Conservation (phyloP, 2,113 vertebrate genomes). For the Vimba vimba region DNA sequence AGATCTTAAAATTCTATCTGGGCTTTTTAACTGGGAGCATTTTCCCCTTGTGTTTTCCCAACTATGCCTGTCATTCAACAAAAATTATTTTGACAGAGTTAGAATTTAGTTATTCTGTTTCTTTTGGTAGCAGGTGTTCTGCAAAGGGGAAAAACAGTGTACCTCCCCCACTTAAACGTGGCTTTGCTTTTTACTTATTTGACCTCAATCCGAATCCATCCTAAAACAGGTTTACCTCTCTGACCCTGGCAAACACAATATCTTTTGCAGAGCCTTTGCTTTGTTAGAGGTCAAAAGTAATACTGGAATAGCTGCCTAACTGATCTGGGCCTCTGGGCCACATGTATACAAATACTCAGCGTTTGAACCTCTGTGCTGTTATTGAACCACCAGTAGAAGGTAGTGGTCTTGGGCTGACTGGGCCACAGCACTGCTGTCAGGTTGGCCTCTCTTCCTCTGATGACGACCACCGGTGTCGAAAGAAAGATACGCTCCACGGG, state of each 20-base stretch:
- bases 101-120: slow-evolving; percentile 27
- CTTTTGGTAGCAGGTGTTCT: slow-evolving; percentile 22
- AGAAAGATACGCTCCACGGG: slow-evolving; percentile 90
- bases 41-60: background rate
- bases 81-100: slow-evolving; percentile 25
- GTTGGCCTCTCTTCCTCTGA: slow-evolving; percentile 88
- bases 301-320: slow-evolving; percentile 21
- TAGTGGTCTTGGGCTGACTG: slow-evolving; percentile 84
- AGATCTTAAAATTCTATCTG: slow-evolving; percentile 1
- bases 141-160: background rate
- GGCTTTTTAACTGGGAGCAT: background rate
- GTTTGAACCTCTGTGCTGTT: slow-evolving; percentile 89
- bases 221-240: slow-evolving; percentile 15
- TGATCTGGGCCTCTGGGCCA: slow-evolving; percentile 21
- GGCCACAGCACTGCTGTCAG: slow-evolving; percentile 91
- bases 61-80: slow-evolving; percentile 3
- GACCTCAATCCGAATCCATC: slow-evolving; percentile 33
- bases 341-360: slow-evolving; percentile 10
- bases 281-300: slow-evolving; percentile 37
- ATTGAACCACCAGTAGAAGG: slow-evolving; percentile 97
- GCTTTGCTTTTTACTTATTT: slow-evolving; percentile 15
- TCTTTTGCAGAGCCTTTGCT: slow-evolving; percentile 31
- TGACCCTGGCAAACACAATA: slow-evolving; percentile 31
- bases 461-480: slow-evolving; percentile 86
- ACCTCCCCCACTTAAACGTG: background rate